Evolutionary conservation across 2,888 invertebrate species (phyloP), one percentile per base, ranked within the genome.

Genomic region (Orthonychiurus folsomi): DNA sequence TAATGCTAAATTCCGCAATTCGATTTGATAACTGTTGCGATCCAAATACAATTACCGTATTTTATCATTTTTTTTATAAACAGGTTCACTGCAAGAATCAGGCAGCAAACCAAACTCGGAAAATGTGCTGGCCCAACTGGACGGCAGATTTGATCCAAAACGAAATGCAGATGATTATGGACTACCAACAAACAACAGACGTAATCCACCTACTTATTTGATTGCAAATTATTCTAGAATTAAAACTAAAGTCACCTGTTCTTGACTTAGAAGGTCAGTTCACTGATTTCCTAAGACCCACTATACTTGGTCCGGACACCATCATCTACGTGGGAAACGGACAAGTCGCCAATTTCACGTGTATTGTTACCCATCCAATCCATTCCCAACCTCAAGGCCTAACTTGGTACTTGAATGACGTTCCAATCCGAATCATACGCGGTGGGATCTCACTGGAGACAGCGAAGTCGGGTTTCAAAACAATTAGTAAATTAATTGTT

Each of bases 351-450:
- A 67, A 71, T 62, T 65, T 71, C 23, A 70, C 71, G 12, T 71
- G 71, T 60, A 27, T 68, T 15, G 64, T 71, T 21, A 62, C 69
- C 3, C 65, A 69, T 50, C 53, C 64, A 25, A n/a, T n/a, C n/a
- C n/a, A n/a, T n/a, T 64, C 63, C 1, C 55, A 60, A 27, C 61
- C 71, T 2, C 67, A 69, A 47, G 67, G 70, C 60, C 66, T 71
- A 28, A 66, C 69, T 20, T 71, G 71, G 71, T 69, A 65, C 64
- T 63, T 67, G 50, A 66, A 71, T 47, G 71, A 69, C 60, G 62
- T 67, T 48, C 69, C 71, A 20, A 63, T 71, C 26, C 58, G 67
- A 61, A 56, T 60, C 53, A 55, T 60, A 23, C 62, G 65, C 18
- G 69, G 69, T 27, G 67, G 71, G 27, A 63, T 71, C 54, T 64